A percentile compares a stretch with the other conserved stretches of the same genome.
Conservation (phyloP, 2,797 vertebrate genomes). For the Tapera naevia region DNA sequence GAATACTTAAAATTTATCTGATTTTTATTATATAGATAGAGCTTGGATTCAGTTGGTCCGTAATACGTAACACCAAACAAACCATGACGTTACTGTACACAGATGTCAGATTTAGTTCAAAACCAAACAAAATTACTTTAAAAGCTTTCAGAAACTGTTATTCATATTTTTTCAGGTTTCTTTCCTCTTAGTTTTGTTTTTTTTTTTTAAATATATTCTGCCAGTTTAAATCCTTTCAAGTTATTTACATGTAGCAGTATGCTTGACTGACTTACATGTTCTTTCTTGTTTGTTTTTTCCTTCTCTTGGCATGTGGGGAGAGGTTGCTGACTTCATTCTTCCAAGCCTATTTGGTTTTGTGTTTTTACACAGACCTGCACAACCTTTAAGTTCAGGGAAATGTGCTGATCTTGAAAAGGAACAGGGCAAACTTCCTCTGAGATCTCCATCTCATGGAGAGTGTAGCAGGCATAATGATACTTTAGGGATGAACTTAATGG, state of each 20-base stretch:
- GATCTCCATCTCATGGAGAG: background rate
- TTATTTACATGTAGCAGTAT: background rate
- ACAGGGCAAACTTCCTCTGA: background rate
- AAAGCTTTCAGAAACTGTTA: background rate
- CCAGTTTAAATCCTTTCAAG: background rate
- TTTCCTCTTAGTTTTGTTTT: background rate
- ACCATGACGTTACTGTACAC: background rate
- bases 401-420: background rate
- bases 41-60: background rate
- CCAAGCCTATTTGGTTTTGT: background rate
- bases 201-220: fast-evolving
- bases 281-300: background rate
- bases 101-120: background rate
- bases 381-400: background rate
- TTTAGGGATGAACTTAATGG: background rate
- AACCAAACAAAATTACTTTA: background rate
- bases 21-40: background rate
- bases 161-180: background rate
- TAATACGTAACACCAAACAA: background rate
- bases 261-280: background rate
- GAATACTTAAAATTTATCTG: background rate
- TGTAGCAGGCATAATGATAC: background rate
- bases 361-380: background rate
- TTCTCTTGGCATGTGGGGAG: background rate
- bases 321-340: background rate